Percentiles rank a stretch among this genome's conserved stretches.
Evolutionary conservation across 2,797 vertebrate genomes (phyloP).

Genomic region (Pseudotriccus pelzelni): DNA sequence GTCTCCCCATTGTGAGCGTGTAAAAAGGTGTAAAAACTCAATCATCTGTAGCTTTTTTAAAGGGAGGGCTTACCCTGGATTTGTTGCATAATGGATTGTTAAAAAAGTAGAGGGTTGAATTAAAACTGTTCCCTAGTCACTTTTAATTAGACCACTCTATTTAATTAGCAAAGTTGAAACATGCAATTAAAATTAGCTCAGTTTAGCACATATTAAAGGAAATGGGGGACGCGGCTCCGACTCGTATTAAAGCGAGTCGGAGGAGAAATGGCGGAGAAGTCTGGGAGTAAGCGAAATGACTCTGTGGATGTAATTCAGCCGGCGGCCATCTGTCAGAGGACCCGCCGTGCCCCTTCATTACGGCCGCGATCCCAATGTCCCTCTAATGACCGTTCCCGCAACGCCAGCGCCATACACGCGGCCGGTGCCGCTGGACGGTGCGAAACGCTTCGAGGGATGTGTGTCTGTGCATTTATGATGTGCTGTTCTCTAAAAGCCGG

Average conservation of each 20-base stretch:
- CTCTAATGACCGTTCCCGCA: background rate
- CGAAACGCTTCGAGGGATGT: background rate
- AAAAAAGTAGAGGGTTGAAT: constrained; percentile 82
- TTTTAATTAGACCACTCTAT: constrained; percentile 88
- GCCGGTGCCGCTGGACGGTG: background rate
- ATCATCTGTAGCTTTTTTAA: constrained; percentile 81
- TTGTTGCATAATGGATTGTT: constrained; percentile 86
- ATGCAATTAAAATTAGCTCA: constrained; percentile 78
- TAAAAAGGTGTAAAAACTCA: constrained; percentile 89
- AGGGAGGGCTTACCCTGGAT: constrained; percentile 80
- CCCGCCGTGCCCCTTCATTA: background rate
- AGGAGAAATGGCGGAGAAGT: constrained; percentile 50
- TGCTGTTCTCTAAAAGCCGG: background rate
- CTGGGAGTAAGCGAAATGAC: background rate
- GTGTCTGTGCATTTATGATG: accelerated
- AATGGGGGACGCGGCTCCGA: constrained; percentile 1
- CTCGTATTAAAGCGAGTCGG: background rate
- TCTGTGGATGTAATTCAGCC: background rate
- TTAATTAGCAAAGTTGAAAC: constrained; percentile 86
- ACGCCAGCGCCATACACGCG: accelerated
- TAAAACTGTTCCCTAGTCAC: constrained; percentile 87
- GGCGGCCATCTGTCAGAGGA: constrained; percentile 10
- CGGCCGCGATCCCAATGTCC: background rate
- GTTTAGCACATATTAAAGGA: constrained; percentile 69
- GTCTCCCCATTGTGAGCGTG: constrained; percentile 85